Conservation (phyloP, 2,797 vertebrate species). For the Sebastes iracundus region DNA sequence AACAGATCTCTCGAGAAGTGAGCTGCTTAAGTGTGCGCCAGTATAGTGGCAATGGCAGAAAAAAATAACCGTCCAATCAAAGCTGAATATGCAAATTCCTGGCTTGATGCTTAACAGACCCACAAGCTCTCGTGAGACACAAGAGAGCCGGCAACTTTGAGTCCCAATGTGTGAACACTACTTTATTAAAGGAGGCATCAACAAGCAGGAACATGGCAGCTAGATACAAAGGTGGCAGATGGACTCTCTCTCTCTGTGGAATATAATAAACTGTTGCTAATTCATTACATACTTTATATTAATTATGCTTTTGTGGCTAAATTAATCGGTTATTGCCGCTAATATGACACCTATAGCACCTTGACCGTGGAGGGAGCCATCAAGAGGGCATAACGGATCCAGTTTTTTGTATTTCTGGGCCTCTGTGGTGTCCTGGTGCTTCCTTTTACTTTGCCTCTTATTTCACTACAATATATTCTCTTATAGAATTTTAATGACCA, state of each 20-base stretch:
- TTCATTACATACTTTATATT: no score
- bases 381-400: background rate
- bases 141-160: no score
- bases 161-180: background rate
- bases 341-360: background rate
- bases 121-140: no score
- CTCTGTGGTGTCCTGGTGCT: background rate
- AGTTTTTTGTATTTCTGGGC: background rate
- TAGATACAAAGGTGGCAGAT: background rate
- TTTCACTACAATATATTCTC: background rate
- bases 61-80: no score
- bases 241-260: background rate
- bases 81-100: no score
- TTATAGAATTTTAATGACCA: constrained; percentile 3
- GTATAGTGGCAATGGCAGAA: no score
- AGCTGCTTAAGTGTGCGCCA: background rate
- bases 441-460: background rate
- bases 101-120: no score
- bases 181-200: background rate
- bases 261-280: background rate
- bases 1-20: background rate
- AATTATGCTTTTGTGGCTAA: background rate
- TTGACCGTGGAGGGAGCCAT: background rate
- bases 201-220: background rate
- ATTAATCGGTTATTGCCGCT: background rate